Evolutionary conservation across 53 echinoderm and acorn worm genomes (phyloP), one percentile per base, ranked within the genome.

Genomic region (Temnopleurus reevesii): DNA sequence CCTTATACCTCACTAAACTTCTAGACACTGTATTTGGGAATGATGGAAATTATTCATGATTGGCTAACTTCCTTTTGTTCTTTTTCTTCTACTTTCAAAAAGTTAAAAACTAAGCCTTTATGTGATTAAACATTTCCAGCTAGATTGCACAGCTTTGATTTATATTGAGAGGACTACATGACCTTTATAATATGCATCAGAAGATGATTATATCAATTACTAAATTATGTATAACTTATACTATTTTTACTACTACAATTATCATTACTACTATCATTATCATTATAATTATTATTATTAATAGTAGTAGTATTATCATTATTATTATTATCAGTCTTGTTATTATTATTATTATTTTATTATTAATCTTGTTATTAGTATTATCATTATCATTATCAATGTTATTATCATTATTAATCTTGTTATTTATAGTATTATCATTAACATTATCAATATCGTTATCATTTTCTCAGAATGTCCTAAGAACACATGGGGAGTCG

Each of bases 401-500:
- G 49, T 13, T 1, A 13, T 49, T 49, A 49, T 17, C 12, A 49
- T 12, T 49, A 13, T 49, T 5, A 13, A 49, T 13, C 17, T 49
- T 21, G 6, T 19, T 55, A 19, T 23, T 55, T 7, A n/a, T n/a
- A 27, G 12, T 27, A 9, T 58, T 4, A 33, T 2, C 4, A 63
- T 29, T 33, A 33, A 18, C 43, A 3, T 26, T 8, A 17, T 35
- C 59, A 2, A 17, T 83, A 23, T 89, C 13, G 24, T 89, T 15
- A 33, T 89, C 26, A 33, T 57, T 19, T 54, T 17, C 34, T 17
- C n/a, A 81, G 90, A 81, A 34, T 79, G 81, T 71, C 71, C 88
- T 8, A 87, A 87, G 55, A 87, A 65, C 15, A 90, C 44, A 23
- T 95, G 92, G 83, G 95, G 95, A 31, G 82, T 88, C 2, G 81